Conservation (phyloP, 2,113 vertebrate genomes). For the Nestor notabilis region DNA sequence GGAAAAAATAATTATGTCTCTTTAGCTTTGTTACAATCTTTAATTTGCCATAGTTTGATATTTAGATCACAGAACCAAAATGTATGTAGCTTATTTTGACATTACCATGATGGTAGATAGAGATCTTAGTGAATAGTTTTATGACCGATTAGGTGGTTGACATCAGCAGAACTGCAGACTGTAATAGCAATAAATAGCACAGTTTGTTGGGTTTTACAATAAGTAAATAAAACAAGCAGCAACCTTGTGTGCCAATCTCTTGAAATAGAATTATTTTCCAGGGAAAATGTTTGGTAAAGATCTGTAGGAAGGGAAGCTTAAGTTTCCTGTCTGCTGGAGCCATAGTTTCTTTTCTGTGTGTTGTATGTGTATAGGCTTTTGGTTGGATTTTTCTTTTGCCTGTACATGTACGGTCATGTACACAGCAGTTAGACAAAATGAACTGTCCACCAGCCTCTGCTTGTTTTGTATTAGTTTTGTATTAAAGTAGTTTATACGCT, state of each 20-base stretch:
- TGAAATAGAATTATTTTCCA: constrained; percentile 42
- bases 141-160: constrained; percentile 81
- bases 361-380: background rate
- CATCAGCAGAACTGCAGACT: constrained; percentile 79
- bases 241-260: constrained; percentile 7
- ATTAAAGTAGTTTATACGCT: background rate
- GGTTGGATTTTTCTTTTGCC: background rate
- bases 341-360: background rate
- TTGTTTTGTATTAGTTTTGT: background rate
- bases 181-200: constrained; percentile 77
- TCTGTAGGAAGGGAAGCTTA: constrained; percentile 5
- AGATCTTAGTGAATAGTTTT: constrained; percentile 49
- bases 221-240: constrained; percentile 23
- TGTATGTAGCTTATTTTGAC: constrained; percentile 70
- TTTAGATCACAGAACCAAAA: constrained; percentile 70
- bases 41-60: constrained; percentile 77
- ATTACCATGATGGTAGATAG: constrained; percentile 30
- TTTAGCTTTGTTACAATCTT: constrained; percentile 75
- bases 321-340: background rate
- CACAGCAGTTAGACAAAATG: fast-evolving
- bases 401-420: background rate
- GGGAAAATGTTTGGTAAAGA: constrained; percentile 1
- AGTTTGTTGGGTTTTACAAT: background rate
- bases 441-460: background rate
- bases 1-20: constrained; percentile 56